Evolutionary conservation across 2,797 vertebrate genomes (phyloP).

Genomic region (Platyrinchus mystaceus): DNA sequence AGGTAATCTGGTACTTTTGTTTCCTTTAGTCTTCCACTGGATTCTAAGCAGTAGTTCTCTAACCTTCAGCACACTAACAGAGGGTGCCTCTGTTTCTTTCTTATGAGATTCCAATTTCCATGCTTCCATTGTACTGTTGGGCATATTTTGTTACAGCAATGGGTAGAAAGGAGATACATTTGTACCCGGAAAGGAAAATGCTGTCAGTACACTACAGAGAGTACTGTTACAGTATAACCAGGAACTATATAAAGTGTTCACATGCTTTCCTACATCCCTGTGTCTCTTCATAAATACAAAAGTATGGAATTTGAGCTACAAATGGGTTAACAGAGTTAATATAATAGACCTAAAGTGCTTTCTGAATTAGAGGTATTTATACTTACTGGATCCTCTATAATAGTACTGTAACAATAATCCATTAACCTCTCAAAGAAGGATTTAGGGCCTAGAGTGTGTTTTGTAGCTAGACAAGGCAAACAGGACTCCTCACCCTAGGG

Average conservation of each 20-base stretch:
- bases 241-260: not conserved
- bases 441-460: not conserved
- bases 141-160: not conserved
- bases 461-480: not conserved
- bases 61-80: fast-evolving
- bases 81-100: not conserved
- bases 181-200: not conserved
- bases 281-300: not conserved
- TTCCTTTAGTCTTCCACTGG: not conserved
- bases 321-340: not conserved
- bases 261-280: not conserved
- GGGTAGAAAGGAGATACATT: not conserved
- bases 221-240: not conserved
- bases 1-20: conserved; percentile 74
- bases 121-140: not conserved
- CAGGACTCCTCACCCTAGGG: not conserved
- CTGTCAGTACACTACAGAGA: not conserved
- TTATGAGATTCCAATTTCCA: not conserved
- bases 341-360: not conserved
- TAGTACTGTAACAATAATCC: not conserved
- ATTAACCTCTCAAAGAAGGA: not conserved
- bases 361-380: not conserved
- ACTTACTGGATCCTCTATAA: not conserved
- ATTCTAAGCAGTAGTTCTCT: not conserved
- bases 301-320: not conserved